Percentiles rank a stretch among this genome's conserved stretches.
Conservation (phyloP, 2,113 vertebrate species). For the Zapus hudsonius region DNA sequence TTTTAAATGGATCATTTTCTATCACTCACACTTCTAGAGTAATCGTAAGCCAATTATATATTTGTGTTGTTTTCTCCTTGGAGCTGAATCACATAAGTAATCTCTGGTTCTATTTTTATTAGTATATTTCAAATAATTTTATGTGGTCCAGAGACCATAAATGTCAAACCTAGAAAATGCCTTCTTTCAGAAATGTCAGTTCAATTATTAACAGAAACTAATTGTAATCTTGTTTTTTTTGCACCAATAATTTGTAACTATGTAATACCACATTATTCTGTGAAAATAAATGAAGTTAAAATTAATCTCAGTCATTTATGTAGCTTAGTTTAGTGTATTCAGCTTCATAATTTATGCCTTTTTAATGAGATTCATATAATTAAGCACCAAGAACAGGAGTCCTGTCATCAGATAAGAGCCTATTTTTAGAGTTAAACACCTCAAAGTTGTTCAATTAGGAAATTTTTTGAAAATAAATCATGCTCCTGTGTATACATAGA, state of each 20-base stretch:
- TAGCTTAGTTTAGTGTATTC: background rate
- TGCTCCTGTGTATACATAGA: background rate
- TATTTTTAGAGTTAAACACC: background rate
- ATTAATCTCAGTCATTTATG: constrained; percentile 33
- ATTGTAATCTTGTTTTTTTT: constrained; percentile 13
- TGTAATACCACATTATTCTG: background rate
- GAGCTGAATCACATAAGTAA: background rate
- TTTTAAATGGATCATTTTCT: constrained; percentile 11
- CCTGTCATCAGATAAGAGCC: constrained; percentile 28
- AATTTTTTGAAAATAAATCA: constrained; percentile 61
- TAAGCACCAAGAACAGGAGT: background rate
- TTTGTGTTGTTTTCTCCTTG: background rate
- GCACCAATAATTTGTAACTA: background rate
- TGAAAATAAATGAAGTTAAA: constrained; percentile 14
- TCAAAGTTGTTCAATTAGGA: constrained; percentile 51
- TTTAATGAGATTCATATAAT: background rate
- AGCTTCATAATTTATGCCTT: constrained; percentile 10
- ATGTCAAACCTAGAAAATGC: background rate
- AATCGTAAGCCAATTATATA: background rate
- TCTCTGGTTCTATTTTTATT: background rate
- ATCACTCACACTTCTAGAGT: background rate
- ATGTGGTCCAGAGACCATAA: background rate
- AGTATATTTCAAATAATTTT: background rate
- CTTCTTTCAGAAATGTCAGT: background rate
- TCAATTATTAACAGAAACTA: background rate